A percentile compares a stretch with the other conserved stretches of the same genome.
These are phyloP conservation scores for Anoncus sp. DNA, from an alignment of 2,888 invertebrate genomes.

Conservation along the genomic window DNA sequence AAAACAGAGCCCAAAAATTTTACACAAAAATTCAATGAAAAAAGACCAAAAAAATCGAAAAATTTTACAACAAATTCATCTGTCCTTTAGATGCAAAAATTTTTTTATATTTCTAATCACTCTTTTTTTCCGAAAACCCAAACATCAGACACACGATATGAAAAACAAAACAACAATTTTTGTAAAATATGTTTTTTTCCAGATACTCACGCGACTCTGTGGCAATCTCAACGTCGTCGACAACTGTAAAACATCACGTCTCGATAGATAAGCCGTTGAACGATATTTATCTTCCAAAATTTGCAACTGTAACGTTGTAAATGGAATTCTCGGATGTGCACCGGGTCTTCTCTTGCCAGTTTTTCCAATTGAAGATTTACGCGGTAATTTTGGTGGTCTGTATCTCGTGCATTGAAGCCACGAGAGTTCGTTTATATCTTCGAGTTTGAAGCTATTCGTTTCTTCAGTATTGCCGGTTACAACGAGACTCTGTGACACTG, in stretches of 20 bases:
- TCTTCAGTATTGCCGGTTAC: not conserved
- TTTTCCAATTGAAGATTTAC: conserved; percentile 83
- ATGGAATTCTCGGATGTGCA: conserved; percentile 86
- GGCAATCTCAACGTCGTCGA: conserved; percentile 87
- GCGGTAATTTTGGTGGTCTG: conserved; percentile 88
- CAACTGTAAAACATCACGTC: conserved; percentile 87
- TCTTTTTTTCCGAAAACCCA: not conserved
- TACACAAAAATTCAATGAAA: no score
- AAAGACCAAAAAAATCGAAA: no score
- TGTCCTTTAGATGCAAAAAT: not conserved
- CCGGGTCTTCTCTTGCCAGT: conserved; percentile 75
- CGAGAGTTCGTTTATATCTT: conserved; percentile 71
- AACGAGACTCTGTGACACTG: not conserved
- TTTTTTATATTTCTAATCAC: no score
- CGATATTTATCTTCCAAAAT: conserved; percentile 89
- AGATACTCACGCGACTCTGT: conserved; percentile 87
- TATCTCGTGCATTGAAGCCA: conserved; percentile 91
- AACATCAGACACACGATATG: conserved; percentile 12
- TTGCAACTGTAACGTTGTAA: conserved; percentile 88
- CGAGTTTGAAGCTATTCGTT: conserved; percentile 17
- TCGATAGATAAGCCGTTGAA: conserved; percentile 88
- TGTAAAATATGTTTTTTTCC: not conserved
- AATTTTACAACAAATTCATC: not conserved
- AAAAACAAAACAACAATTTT: conserved; percentile 28
- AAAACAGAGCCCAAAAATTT: no score